phyloP scores from a whole-genome alignment of 2,113 vertebrate genomes.

The Myocastor coypus region DNA sequence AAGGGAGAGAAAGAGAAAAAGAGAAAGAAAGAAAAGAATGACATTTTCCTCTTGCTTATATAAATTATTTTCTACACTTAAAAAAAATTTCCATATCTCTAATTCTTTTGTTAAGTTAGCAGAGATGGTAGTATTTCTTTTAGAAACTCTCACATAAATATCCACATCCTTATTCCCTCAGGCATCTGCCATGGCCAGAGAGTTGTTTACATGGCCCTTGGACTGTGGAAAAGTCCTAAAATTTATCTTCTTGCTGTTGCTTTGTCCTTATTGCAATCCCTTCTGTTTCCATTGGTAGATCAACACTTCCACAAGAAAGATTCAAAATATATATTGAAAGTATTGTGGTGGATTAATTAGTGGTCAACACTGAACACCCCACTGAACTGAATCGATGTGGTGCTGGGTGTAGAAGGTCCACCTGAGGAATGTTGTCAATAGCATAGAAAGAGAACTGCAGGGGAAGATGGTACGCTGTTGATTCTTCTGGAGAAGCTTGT shows the following conservation, averaged over 20 bases:
- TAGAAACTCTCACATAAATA: not conserved
- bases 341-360: not conserved
- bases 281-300: not conserved
- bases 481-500: no score
- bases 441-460: no score
- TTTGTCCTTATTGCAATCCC: not conserved
- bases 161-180: not conserved
- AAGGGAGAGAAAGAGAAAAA: no score
- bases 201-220: not conserved
- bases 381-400: no score
- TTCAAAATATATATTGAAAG: not conserved
- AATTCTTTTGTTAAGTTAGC: not conserved
- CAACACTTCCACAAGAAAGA: not conserved
- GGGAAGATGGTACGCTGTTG: no score
- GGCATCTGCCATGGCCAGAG: not conserved
- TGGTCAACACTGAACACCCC: no score
- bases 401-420: no score
- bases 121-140: not conserved
- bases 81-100: not conserved
- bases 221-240: not conserved
- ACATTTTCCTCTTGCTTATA: not conserved
- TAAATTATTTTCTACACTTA: constrained; percentile 11
- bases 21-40: no score
- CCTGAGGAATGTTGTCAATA: no score
- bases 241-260: not conserved